These are phyloP conservation scores for Drosophila triauraria DNA, from an alignment of 1,140 invertebrate genomes.

Conservation along the genomic window DNA sequence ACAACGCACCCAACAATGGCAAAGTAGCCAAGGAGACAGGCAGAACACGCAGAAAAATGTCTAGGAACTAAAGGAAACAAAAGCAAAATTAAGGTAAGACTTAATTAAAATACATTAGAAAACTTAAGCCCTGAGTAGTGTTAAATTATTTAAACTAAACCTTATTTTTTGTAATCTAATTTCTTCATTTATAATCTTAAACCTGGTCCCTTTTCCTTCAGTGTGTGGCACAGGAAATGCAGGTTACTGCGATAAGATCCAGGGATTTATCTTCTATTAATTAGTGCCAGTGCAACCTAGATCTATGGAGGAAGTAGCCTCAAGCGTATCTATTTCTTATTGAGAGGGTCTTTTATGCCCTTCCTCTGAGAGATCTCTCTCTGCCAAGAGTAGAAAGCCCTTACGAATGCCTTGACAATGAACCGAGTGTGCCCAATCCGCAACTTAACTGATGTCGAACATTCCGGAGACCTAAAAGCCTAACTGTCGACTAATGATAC, in stretches of 20 bases:
- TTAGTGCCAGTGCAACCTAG: conserved; percentile 24
- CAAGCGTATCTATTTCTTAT: conserved; percentile 40
- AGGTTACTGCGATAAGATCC: conserved; percentile 58
- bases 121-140: no score
- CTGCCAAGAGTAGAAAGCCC: conserved; percentile 10
- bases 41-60: conserved; percentile 4
- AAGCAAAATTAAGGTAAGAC: background rate
- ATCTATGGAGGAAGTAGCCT: conserved; percentile 34
- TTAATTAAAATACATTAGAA: background rate
- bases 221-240: conserved; percentile 54
- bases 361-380: conserved; percentile 7
- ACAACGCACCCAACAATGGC: conserved; percentile 38
- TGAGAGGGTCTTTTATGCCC: conserved; percentile 30
- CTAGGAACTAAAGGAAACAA: background rate
- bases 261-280: conserved; percentile 37
- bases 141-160: no score
- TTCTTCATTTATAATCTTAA: background rate
- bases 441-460: conserved; percentile 11
- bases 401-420: conserved; percentile 30
- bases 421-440: conserved; percentile 37
- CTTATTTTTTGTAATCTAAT: no score
- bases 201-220: background rate
- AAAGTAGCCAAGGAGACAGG: conserved; percentile 17
- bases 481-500: conserved; percentile 55
- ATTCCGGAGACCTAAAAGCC: conserved; percentile 22